These are phyloP conservation scores for Zalophus californianus DNA, from an alignment of 2,797 vertebrate species.

Conservation along the genomic window DNA sequence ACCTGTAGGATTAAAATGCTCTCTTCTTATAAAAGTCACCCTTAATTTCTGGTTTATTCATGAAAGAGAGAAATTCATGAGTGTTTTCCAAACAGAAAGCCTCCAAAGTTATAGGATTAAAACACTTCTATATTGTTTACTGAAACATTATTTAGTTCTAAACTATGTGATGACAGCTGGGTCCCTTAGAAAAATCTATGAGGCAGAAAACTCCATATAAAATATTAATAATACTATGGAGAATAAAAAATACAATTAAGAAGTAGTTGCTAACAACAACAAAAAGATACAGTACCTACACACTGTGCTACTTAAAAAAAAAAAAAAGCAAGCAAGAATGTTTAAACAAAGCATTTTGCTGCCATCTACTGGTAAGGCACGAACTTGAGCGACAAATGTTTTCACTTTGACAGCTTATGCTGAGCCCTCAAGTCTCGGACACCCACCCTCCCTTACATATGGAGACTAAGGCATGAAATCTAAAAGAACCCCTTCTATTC, in stretches of 20 bases:
- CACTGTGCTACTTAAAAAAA: background rate
- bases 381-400: background rate
- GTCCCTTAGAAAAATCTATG: background rate
- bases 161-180: background rate
- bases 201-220: background rate
- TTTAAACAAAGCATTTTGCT: slow-evolving; percentile 77
- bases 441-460: background rate
- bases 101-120: background rate
- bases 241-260: background rate
- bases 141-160: slow-evolving; percentile 16
- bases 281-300: background rate
- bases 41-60: background rate
- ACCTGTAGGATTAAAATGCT: background rate
- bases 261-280: background rate
- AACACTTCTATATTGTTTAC: background rate
- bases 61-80: background rate
- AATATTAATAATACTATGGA: background rate
- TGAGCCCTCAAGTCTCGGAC: background rate
- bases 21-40: background rate
- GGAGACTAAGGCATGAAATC: background rate
- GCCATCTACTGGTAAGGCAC: slow-evolving; percentile 86
- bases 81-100: background rate
- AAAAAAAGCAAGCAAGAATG: background rate
- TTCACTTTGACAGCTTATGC: background rate
- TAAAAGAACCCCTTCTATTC: background rate